phyloP scores from a whole-genome alignment of 2,113 vertebrate species.

The Chlorodrepanis virens region DNA sequence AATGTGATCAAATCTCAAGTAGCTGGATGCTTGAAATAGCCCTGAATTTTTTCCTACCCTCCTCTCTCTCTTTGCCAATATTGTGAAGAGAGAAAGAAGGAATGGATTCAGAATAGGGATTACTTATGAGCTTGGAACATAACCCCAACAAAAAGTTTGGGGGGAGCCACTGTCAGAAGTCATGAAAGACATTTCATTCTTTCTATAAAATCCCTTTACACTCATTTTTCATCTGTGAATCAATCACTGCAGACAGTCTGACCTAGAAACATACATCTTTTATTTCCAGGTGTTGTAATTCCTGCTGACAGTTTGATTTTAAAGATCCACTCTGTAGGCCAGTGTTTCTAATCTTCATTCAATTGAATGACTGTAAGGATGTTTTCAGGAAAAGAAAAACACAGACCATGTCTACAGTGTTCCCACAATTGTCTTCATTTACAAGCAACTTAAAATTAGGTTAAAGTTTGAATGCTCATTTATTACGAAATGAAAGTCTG shows the following conservation, averaged over 20 bases:
- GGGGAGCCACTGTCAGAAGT: neutral
- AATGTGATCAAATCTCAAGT: neutral
- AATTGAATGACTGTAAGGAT: neutral
- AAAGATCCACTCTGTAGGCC: neutral
- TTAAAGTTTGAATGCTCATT: neutral
- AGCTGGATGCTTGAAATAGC: neutral
- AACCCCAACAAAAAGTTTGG: neutral
- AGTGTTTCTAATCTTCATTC: neutral
- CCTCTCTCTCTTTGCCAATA: neutral
- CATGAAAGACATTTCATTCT: neutral
- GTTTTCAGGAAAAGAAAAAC: neutral
- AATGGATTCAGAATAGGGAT: neutral
- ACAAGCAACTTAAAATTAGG: conserved; percentile 13
- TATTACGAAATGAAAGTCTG: conserved; percentile 23
- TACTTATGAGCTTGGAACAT: neutral
- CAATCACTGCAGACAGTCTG: neutral
- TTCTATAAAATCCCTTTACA: neutral
- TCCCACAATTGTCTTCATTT: conserved; percentile 43
- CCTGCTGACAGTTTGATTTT: neutral
- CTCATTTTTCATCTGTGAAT: neutral
- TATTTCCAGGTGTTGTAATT: neutral
- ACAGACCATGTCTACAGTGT: neutral
- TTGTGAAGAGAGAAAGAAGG: neutral
- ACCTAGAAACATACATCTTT: neutral
- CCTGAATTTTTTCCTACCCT: neutral